Percentiles rank a stretch among this genome's conserved stretches.
These are phyloP conservation scores for Platypus cylindrus DNA, from an alignment of 2,888 invertebrate species.

Conservation along the genomic window DNA sequence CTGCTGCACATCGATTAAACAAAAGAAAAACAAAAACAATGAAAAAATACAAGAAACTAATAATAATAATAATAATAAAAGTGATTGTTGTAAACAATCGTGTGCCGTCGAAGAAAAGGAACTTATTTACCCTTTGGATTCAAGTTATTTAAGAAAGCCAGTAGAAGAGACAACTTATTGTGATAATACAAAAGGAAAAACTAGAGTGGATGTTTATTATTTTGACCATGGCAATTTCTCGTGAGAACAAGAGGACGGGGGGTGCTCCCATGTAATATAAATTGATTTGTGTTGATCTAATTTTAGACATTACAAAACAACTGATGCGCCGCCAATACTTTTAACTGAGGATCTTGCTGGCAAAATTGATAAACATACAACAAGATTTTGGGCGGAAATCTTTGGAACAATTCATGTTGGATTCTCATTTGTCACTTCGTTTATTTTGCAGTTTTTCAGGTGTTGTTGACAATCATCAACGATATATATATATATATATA, in stretches of 20 bases:
- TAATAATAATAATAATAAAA: too few relatives aligned
- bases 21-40: slow-evolving; percentile 8
- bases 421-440: slow-evolving; percentile 45
- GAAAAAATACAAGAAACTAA: too few relatives aligned
- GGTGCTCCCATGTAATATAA: slow-evolving; percentile 2
- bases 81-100: too few relatives aligned
- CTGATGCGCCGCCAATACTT: slow-evolving; percentile 48
- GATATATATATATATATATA: too few relatives aligned
- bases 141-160: slow-evolving; percentile 3
- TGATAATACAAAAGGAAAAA: slow-evolving; percentile 19
- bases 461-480: slow-evolving; percentile 18
- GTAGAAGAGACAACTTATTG: slow-evolving; percentile 17
- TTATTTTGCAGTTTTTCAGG: slow-evolving; percentile 46
- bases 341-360: slow-evolving; percentile 44
- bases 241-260: slow-evolving; percentile 26
- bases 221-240: slow-evolving; percentile 55
- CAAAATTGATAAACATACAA: slow-evolving; percentile 44
- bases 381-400: slow-evolving; percentile 54
- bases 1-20: slow-evolving; percentile 2
- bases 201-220: slow-evolving; percentile 49
- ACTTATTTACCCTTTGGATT: too few relatives aligned
- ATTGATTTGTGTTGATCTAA: slow-evolving; percentile 1
- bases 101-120: too few relatives aligned
- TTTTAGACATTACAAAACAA: slow-evolving; percentile 46
- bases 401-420: slow-evolving; percentile 50